A percentile compares a stretch with the other conserved stretches of the same genome.
Conservation (phyloP, 2,113 vertebrate genomes). For the Chitala chitala region DNA sequence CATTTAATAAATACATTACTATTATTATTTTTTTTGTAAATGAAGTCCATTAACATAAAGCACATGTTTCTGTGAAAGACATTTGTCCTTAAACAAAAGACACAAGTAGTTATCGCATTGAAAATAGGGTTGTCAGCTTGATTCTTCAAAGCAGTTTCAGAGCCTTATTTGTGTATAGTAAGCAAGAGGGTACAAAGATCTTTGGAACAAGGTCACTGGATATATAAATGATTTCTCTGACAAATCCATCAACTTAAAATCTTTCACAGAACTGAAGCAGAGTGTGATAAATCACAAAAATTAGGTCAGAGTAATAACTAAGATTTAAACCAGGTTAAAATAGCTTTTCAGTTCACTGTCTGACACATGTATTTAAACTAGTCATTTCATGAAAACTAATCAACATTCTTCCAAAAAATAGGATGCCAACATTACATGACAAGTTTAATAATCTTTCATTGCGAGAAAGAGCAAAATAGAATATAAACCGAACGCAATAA, state of each 20-base stretch:
- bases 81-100: too few species aligned
- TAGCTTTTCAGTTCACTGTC: background rate
- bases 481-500: background rate
- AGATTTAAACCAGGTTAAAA: background rate
- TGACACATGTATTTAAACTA: background rate
- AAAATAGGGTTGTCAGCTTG: too few species aligned
- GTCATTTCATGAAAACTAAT: too few species aligned
- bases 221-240: background rate
- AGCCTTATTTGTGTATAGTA: too few species aligned
- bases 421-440: background rate
- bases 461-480: constrained; percentile 1
- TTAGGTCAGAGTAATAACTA: background rate
- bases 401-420: background rate
- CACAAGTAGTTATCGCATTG: too few species aligned
- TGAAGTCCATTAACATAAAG: too few species aligned
- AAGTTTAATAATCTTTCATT: background rate
- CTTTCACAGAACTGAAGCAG: background rate
- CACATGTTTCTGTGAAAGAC: too few species aligned
- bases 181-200: background rate
- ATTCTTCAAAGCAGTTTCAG: too few species aligned
- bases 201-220: background rate
- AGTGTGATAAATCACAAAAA: background rate
- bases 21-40: too few species aligned
- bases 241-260: background rate
- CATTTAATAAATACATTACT: too few species aligned